Evolutionary conservation across 2,113 vertebrate genomes (phyloP), one percentile per base, ranked within the genome.

Genomic region (Gulo gulo): DNA sequence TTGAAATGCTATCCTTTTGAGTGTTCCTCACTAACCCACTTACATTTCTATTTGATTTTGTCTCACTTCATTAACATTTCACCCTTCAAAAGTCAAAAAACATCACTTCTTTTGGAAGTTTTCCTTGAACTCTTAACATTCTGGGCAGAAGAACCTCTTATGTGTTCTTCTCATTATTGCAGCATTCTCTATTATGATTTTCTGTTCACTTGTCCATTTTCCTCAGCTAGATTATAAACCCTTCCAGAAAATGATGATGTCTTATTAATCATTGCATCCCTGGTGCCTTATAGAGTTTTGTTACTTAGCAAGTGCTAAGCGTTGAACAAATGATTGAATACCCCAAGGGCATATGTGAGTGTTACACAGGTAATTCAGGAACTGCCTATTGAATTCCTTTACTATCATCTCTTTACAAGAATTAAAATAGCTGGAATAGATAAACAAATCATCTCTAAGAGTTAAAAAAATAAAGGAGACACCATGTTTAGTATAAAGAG

Each of bases 281-380:
- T 31, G 34, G 10, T 88, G 1, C 6, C 67, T 69, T 80, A 74
- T 2, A n/a, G 4, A 71, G 14, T 69, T 93, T 91, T 96, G n/a
- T 80, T 52, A 95, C 42, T 90, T 96, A 94, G 36, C 29, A 90
- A 97, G 65, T 76, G 31, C 31, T 92, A 95, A 86, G 47, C 47
- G 24, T 59, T 84, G 34, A 91, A 85, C 24, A 79, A 94, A 87
- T 36, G 55, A 93, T 31, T 10, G 26, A 89, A 50, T 85, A 81
- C 2, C 29, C 16, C 21, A 89, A 92, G 21, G 50, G 10, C n/a
- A 63, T 47, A 34, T 69, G 14, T 52, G 26, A 86, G 7, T 80
- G 16, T 73, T 85, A 36, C 20, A 57, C 50, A 93, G 29, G 29
- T 81, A 96, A 83, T 36, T 96, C n/a, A 92, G 10, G 16, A 92